Evolutionary conservation across 2,113 vertebrate genomes (phyloP).

Genomic region (Platichthys flesus): DNA sequence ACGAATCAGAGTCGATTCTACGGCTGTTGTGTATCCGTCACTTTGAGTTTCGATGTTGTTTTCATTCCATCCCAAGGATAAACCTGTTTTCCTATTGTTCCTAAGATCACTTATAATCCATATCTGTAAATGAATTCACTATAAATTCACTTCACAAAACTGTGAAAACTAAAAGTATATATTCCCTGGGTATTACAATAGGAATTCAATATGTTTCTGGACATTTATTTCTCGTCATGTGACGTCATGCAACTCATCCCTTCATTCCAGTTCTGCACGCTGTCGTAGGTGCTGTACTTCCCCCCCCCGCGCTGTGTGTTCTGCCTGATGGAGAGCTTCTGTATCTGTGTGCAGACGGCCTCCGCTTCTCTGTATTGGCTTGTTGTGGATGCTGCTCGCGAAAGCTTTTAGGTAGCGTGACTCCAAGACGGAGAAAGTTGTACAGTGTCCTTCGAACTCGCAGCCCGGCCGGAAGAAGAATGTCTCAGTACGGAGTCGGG

Average conservation of each 20-base stretch:
- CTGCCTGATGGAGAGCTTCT: constrained; percentile 72
- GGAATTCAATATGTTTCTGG: constrained; percentile 64
- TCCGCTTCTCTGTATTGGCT: constrained; percentile 74
- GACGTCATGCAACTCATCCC: constrained; percentile 70
- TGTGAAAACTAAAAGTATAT: background rate
- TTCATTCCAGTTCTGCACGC: constrained; percentile 76
- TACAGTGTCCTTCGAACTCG: constrained; percentile 69
- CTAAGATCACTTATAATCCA: constrained; percentile 31
- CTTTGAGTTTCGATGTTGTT: constrained; percentile 61
- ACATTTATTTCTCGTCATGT: constrained; percentile 51
- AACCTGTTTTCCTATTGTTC: constrained; percentile 74
- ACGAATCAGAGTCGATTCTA: constrained; percentile 36
- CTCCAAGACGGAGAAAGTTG: constrained; percentile 33
- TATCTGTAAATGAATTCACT: constrained; percentile 15
- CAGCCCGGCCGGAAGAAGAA: constrained; percentile 63
- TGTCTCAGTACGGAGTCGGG: constrained; percentile 20
- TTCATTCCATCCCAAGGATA: constrained; percentile 61
- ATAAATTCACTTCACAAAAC: background rate
- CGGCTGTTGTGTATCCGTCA: constrained; percentile 48
- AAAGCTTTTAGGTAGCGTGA: constrained; percentile 57
- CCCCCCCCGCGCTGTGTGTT: constrained; percentile 65
- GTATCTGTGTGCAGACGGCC: constrained; percentile 70
- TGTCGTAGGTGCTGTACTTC: constrained; percentile 56
- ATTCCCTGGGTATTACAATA: constrained; percentile 59
- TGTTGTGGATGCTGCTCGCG: constrained; percentile 70